Conservation (phyloP, 2,797 vertebrate genomes). For the Pangasius krempfi region DNA sequence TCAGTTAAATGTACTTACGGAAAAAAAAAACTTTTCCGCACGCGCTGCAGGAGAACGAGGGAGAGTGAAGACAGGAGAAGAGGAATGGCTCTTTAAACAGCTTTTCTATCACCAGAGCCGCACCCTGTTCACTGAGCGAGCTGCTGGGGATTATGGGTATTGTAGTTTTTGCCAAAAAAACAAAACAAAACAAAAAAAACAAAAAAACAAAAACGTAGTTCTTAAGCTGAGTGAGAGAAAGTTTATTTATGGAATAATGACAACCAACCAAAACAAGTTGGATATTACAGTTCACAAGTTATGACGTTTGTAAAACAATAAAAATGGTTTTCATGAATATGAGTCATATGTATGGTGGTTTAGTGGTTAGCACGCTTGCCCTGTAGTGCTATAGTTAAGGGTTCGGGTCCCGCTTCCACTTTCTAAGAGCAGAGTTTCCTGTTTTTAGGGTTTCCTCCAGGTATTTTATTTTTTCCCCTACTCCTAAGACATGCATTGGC, state of each 20-base stretch:
- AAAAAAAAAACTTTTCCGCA: no score
- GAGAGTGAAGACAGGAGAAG: background rate
- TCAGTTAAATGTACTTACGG: background rate
- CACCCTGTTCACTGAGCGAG: background rate
- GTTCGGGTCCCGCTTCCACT: no score
- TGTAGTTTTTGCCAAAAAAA: background rate
- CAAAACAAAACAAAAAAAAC: no score
- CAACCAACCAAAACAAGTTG: background rate
- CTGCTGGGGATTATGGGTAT: background rate
- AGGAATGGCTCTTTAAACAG: background rate
- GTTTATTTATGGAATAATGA: background rate
- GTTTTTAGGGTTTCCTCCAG: no score
- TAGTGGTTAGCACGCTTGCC: no score
- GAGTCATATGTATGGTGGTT: no score
- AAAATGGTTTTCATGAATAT: background rate
- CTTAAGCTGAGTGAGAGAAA: background rate
- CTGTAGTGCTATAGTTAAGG: accelerated
- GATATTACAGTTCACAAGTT: background rate
- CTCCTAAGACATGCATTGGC: no score
- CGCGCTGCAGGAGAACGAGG: background rate
- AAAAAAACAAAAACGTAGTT: background rate
- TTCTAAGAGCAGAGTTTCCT: accelerated
- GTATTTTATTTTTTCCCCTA: no score
- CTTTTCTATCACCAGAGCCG: background rate
- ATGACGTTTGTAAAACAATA: no score